Conservation (phyloP, 2,113 vertebrate species). For the Pygoscelis antarcticus region DNA sequence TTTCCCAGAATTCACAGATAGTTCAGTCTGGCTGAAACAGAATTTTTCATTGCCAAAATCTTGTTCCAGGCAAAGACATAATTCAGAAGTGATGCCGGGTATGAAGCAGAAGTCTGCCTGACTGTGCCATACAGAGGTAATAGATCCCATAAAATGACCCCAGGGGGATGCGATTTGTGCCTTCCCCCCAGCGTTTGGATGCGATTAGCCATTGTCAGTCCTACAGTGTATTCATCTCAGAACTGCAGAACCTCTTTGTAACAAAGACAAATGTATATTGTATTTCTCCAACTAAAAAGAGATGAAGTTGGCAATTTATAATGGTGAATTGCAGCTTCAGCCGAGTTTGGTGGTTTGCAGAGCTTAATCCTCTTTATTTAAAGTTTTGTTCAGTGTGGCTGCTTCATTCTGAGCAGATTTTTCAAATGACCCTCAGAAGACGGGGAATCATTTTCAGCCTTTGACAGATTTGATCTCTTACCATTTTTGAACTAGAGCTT, state of each 20-base stretch:
- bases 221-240: background rate
- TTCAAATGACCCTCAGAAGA: slow-evolving; percentile 15
- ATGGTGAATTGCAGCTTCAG: slow-evolving; percentile 28
- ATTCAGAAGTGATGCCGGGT: background rate
- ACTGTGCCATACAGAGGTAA: slow-evolving; percentile 44
- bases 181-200: background rate
- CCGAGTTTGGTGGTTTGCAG: background rate
- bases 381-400: slow-evolving; percentile 15
- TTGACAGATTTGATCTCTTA: background rate
- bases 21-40: background rate
- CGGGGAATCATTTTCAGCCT: background rate
- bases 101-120: slow-evolving; percentile 36
- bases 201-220: background rate
- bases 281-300: slow-evolving; percentile 28
- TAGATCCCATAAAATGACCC: background rate
- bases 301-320: slow-evolving; percentile 34
- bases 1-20: background rate
- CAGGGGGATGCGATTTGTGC: background rate
- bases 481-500: background rate
- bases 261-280: slow-evolving; percentile 36
- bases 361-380: slow-evolving; percentile 21
- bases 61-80: background rate
- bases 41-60: background rate
- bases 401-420: background rate
- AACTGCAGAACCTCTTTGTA: slow-evolving; percentile 29